phyloP scores from a whole-genome alignment of 1,140 invertebrate genomes.

The Pachyrhynchus sulphureomaculatus region DNA sequence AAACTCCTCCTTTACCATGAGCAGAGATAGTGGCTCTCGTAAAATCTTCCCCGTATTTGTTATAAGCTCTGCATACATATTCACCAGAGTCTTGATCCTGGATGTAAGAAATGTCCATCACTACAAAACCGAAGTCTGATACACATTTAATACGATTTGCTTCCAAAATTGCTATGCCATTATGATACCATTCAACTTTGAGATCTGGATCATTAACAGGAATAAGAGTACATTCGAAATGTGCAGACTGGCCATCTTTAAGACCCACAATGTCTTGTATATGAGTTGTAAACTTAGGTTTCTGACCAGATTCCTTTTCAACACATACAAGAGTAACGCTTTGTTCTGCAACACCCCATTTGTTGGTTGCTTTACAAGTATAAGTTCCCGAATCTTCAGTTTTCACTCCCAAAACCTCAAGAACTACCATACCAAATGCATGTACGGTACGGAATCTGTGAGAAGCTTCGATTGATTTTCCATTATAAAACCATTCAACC shows the following conservation, averaged over 20 bases:
- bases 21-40: conserved; percentile 82
- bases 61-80: conserved; percentile 86
- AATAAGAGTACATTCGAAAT: conserved; percentile 89
- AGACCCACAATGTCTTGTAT: conserved; percentile 82
- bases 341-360: conserved; percentile 84
- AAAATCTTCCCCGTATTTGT: conserved; percentile 88
- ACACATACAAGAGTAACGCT: conserved; percentile 80
- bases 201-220: conserved; percentile 92
- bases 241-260: conserved; percentile 88
- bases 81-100: conserved; percentile 92
- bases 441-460: conserved; percentile 88
- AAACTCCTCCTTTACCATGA: conserved; percentile 84
- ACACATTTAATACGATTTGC: conserved; percentile 91
- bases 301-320: conserved; percentile 80
- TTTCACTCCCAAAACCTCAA: conserved; percentile 88
- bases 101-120: conserved; percentile 92
- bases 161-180: conserved; percentile 82
- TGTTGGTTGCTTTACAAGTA: conserved; percentile 84
- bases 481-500: conserved; percentile 98
- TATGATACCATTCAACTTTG: conserved; percentile 95
- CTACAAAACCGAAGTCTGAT: conserved; percentile 94
- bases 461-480: conserved; percentile 82
- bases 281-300: conserved; percentile 85
- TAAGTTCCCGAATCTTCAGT: conserved; percentile 86
- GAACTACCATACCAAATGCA: conserved; percentile 93